Evolutionary conservation across 2,797 vertebrate genomes (phyloP).

Genomic region (Enteromius anoplus): DNA sequence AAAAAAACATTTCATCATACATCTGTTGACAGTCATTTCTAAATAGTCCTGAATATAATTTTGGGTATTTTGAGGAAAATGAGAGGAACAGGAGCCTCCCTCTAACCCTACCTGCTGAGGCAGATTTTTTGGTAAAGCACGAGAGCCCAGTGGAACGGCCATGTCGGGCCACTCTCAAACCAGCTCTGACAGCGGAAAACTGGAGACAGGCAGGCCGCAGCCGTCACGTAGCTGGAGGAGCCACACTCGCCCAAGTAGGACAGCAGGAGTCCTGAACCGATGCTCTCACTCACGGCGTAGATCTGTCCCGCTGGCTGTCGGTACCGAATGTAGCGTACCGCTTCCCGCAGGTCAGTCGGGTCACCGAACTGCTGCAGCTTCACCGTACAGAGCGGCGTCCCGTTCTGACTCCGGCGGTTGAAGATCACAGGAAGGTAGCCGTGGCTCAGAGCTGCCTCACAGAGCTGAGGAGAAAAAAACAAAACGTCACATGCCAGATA

Average conservation of each 20-base stretch:
- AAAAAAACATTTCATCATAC: neutral
- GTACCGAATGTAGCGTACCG: slow-evolving; percentile 82
- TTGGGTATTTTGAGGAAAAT: neutral
- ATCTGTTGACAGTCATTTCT: neutral
- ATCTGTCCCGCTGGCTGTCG: slow-evolving; percentile 78
- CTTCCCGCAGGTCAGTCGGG: slow-evolving; percentile 81
- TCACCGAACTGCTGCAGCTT: slow-evolving; percentile 86
- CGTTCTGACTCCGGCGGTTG: slow-evolving; percentile 84
- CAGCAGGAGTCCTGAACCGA: slow-evolving; percentile 82
- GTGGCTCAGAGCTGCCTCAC: slow-evolving; percentile 77
- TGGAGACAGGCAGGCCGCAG: slow-evolving; percentile 83
- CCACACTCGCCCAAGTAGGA: slow-evolving; percentile 87
- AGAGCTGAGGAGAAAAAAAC: slow-evolving; percentile 70
- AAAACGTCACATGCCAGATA: neutral
- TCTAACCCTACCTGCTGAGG: slow-evolving; percentile 78
- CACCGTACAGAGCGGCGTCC: slow-evolving; percentile 79
- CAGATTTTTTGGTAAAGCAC: slow-evolving; percentile 82
- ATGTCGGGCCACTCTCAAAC: slow-evolving; percentile 80
- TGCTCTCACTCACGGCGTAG: slow-evolving; percentile 84
- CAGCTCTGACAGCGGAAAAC: slow-evolving; percentile 84
- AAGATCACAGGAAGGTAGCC: slow-evolving; percentile 85
- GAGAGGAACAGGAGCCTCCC: neutral
- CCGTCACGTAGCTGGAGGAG: slow-evolving; percentile 84
- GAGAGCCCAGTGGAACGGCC: slow-evolving; percentile 76
- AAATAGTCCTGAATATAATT: neutral